Base-by-base conservation (phyloP, 2,888 invertebrate species). In the Charanyca ferruginea region DNA sequence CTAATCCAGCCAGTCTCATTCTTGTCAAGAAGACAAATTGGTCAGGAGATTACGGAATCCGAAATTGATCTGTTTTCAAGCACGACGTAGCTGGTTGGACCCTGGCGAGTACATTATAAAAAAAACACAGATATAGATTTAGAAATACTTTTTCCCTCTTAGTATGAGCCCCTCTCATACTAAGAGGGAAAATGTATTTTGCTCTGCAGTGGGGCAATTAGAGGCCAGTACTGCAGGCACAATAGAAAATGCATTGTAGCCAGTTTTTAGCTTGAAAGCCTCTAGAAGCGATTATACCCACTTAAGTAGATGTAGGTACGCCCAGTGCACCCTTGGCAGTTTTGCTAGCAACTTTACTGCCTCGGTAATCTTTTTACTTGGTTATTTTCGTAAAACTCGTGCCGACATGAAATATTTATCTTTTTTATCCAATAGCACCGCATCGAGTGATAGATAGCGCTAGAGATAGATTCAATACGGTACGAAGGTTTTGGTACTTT, bases 191-290 rank as follows among this genome's bases (percentile, higher is more conserved):
- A n/a, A n/a, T n/a, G n/a, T n/a, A n/a, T 18, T 32, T 67, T 1
- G 16, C n/a, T 11, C n/a, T 32, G 9, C 3, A 42, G 18, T 28
- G 11, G 25, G 11, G 32, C 13, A 69, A 59, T 66, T 69, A 59
- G 22, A 47, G 18, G 0, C 20, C 18, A 20, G 22, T 41, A 22
- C 1, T 9, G 47, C 32, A 41, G 9, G 32, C 32, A 69, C 48
- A 59, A 66, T 35, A 35, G 60, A 69, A 69, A 66, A 69, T 59
- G 48, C 70, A 42, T 25, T 66, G 41, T 69, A 42, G 35, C 35
- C 18, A 38, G 28, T 20, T 48, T 20, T 13, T 48, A 11, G 61
- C 18, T 51, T 35, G 49, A 38, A 61, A 51, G 49, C 49, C 28
- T 61, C 42, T 11, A 38, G 11, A 8, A 6, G 7, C 58, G 11